Evolutionary conservation across 2,113 vertebrate genomes (phyloP).

Genomic region (Brachypodius melanocephalos): DNA sequence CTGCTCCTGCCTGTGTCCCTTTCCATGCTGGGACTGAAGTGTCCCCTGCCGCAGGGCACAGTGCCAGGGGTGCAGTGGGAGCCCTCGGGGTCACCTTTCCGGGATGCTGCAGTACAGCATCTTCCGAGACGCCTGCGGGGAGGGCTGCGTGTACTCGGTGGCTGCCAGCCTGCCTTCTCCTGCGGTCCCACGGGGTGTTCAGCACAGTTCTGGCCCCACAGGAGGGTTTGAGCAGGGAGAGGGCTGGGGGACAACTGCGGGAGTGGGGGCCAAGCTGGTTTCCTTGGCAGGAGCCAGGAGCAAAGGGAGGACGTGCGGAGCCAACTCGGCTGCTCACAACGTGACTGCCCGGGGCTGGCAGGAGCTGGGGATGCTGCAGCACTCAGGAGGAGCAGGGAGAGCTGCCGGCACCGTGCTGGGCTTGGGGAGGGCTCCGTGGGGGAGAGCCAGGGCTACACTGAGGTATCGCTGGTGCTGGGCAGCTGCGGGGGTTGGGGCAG

Average conservation of each 20-base stretch:
- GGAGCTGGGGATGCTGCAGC: background rate
- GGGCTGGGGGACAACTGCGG: background rate
- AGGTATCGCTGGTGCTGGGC: accelerated
- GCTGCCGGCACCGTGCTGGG: accelerated
- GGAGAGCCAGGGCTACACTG: background rate
- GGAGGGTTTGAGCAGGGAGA: background rate
- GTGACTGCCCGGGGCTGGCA: background rate
- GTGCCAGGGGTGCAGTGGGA: accelerated
- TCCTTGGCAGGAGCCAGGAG: background rate
- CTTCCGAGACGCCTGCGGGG: too few species aligned
- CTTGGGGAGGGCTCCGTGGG: background rate
- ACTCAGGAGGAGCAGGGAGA: background rate
- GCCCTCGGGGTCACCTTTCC: background rate
- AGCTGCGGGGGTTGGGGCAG: accelerated
- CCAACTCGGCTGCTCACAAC: background rate
- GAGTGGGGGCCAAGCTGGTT: background rate
- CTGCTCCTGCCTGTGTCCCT: accelerated
- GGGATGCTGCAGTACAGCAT: background rate
- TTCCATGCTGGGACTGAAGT: accelerated
- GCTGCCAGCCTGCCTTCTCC: background rate
- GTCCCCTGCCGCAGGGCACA: background rate
- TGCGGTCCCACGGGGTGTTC: accelerated
- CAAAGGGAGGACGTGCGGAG: background rate
- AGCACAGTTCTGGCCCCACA: accelerated
- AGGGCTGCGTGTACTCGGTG: accelerated